A percentile compares a stretch with the other conserved stretches of the same genome.
Conservation (phyloP, 64 coral and sea anemone genomes). For the Actinia tenebrosa region DNA sequence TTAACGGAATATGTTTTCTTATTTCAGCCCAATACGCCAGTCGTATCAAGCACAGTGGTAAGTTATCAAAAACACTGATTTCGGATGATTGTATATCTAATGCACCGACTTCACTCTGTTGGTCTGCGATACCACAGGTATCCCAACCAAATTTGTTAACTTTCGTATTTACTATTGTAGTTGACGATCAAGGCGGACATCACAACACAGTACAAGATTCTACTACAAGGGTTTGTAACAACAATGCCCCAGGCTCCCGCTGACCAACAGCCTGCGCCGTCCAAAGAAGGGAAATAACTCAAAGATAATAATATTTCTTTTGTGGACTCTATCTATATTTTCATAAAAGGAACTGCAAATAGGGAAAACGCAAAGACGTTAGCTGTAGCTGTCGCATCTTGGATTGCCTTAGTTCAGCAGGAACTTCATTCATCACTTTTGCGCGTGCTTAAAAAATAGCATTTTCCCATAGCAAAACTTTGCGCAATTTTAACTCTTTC, state of each 20-base stretch:
- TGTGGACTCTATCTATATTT: neutral
- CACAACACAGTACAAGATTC: constrained; percentile 86
- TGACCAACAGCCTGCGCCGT: neutral
- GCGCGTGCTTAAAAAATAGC: too few species aligned
- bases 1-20: neutral
- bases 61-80: constrained; percentile 10
- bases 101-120: neutral
- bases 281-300: neutral
- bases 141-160: neutral
- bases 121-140: neutral
- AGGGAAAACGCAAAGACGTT: neutral
- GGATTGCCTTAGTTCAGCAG: too few species aligned
- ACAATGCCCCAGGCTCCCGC: constrained; percentile 40
- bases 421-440: too few species aligned
- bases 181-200: constrained; percentile 88
- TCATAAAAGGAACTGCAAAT: neutral
- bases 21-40: constrained; percentile 63
- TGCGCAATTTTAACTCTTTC: too few species aligned
- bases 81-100: neutral
- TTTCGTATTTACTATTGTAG: constrained; percentile 15
- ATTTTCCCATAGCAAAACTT: too few species aligned
- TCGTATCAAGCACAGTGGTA: constrained; percentile 64
- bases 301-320: neutral
- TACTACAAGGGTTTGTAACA: constrained; percentile 83
- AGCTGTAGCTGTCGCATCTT: too few species aligned